Base-by-base conservation (phyloP, 30 jellyfish, hydroid and myxozoan species). In the Catostylus mosaicus region DNA sequence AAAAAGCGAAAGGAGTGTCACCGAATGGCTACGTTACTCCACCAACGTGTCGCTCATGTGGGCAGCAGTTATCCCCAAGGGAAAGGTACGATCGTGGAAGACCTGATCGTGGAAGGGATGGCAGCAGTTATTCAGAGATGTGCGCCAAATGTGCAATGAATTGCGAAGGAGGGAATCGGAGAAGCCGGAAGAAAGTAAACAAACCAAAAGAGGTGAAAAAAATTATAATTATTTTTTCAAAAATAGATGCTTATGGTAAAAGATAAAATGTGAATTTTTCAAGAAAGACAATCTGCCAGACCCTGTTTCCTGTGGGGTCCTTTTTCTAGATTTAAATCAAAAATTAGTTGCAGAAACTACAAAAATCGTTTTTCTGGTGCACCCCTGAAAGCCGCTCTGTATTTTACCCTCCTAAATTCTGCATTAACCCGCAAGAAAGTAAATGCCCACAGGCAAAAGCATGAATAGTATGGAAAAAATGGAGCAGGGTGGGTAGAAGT, bases 21-120 rank as follows among this genome's bases (percentile, higher is more conserved):
- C 32, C 73, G 36, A 85, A 85, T 85, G 88, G 95, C 45, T 73
- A 40, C 54, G 70, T 85, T 30, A 64, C 48, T 27, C 88, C 78
- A 6, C 83, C 86, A 20, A 46, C 63, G 4, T 85, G 95, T 50
- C 74, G 83, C 52, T 74, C 86, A 0, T 85, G 95, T 27, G 95
- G 95, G 32, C 95, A 74, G 88, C 79, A 50, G 77, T 43, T 74
- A 45, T 73, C 95, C 52, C 93, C 85, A 12, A 74, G 82, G 83
- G 89, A 66, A 56, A 73, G 48, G 63, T 73, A 5, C 38, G 84
- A 74, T 34, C 66, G 89, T 10, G 95, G 84, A 30, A 30, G 56
- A 45, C 38, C 70, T 18, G 95, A 80, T 38, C 80, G 82, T 1
- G 90, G 84, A 10, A 80, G 48, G 34, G 84, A 50, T 12, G 60